phyloP scores from a whole-genome alignment of 2,113 vertebrate species.

The Prionailurus bengalensis region DNA sequence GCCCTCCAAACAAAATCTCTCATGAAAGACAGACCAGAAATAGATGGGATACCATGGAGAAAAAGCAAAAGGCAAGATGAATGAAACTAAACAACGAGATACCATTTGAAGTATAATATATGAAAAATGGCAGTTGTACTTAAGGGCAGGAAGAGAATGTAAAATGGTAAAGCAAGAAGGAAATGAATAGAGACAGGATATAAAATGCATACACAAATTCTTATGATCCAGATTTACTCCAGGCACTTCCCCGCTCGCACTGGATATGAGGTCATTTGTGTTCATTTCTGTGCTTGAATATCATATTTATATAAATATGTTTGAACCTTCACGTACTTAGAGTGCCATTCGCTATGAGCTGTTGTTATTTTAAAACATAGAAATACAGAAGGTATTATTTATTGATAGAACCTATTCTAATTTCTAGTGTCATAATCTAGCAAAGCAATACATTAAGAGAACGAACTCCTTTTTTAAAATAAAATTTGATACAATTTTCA shows the following conservation, averaged over 20 bases:
- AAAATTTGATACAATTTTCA: background rate
- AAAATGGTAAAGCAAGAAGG: background rate
- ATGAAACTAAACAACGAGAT: background rate
- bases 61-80: background rate
- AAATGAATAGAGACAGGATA: background rate
- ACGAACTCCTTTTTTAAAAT: background rate
- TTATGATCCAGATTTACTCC: background rate
- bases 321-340: background rate
- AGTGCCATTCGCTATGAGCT: background rate
- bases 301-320: background rate
- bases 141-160: background rate
- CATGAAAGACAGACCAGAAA: background rate
- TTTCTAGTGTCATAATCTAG: background rate
- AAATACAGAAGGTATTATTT: background rate
- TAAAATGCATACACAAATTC: background rate
- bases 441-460: background rate
- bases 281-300: background rate
- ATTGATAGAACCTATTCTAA: background rate
- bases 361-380: background rate
- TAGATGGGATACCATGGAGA: background rate
- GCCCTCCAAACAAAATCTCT: slow-evolving; percentile 50
- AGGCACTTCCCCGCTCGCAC: background rate
- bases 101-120: background rate
- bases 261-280: background rate
- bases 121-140: background rate